Base-by-base conservation (phyloP, 2,888 invertebrate species). In the Eucera pruinosa region DNA sequence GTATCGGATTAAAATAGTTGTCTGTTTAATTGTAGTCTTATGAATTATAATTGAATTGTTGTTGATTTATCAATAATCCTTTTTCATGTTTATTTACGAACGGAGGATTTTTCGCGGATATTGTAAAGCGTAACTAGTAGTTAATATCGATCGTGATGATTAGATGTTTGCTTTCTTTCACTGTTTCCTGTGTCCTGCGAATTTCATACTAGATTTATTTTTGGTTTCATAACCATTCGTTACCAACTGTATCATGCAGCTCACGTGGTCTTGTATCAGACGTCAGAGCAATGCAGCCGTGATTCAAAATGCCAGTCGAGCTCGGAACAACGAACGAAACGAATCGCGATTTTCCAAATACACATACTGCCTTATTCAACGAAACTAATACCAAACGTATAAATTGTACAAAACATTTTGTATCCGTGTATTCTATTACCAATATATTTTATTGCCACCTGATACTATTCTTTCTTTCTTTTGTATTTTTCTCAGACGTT, bases 301-400 rank as follows among this genome's bases (percentile, higher is more conserved):
- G 33, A 61, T 55, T 47, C 20, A 48, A 71, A 73, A 61, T 23
- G 54, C 25, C 73, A 73, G 73, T 73, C 36, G 55, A 36, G 15
- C 33, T 47, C 33, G 39, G 47, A 30, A 41, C 54, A 23, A 23
- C 25, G 61, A 48, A 48, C 30, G n/a, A 71, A 71, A 61, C 61
- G 61, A 61, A 23, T 41, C 72, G 54, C n/a, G 47, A 55, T 18
- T 65, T 65, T 55, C 25, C 11, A 15, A 4, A 25, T n/a, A 5
- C 13, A 55, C 1, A n/a, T 2, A 1, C 11, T 25, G 36, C 39
- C 15, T 23, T n/a, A 23, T n/a, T 11, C 15, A 4, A 2, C 23
- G 4, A 23, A 36, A 39, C 2, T 5, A 39, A 23, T 39, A 39
- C 20, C 15, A 11, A 13, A 39, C 2, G 0, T 39, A 11, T n/a